These are phyloP conservation scores for Rhodinocichla rosea DNA, from an alignment of 2,113 vertebrate genomes.

Conservation along the genomic window DNA sequence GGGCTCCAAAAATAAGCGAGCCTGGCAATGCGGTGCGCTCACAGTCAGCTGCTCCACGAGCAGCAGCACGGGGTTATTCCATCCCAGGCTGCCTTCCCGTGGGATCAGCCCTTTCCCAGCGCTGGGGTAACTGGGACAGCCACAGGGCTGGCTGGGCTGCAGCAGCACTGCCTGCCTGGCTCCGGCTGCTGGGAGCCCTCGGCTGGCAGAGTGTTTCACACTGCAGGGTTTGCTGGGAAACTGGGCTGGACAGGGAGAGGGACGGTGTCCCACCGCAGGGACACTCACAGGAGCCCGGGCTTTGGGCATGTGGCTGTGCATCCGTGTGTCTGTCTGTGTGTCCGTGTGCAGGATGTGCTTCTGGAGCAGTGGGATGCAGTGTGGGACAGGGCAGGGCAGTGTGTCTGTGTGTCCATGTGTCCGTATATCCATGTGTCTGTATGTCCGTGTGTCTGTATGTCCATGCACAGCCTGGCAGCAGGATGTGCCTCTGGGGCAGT, in stretches of 20 bases:
- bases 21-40: background rate
- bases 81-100: background rate
- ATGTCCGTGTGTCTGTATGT: no score
- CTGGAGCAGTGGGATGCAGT: no score
- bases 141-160: background rate
- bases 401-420: no score
- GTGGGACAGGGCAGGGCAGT: no score
- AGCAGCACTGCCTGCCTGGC: background rate
- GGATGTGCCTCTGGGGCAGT: no score
- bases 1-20: background rate
- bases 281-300: no score
- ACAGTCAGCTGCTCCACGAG: background rate
- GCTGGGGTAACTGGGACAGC: background rate
- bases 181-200: background rate
- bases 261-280: no score
- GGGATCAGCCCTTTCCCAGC: background rate
- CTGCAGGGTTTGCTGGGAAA: background rate
- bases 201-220: rapidly evolving
- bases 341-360: no score
- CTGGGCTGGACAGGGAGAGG: background rate
- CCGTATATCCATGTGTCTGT: no score
- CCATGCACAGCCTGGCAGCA: no score
- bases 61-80: background rate
- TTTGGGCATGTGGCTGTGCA: no score
- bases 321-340: no score